These are phyloP conservation scores for Thunnus albacares DNA, from an alignment of 2,797 vertebrate genomes.

Conservation along the genomic window DNA sequence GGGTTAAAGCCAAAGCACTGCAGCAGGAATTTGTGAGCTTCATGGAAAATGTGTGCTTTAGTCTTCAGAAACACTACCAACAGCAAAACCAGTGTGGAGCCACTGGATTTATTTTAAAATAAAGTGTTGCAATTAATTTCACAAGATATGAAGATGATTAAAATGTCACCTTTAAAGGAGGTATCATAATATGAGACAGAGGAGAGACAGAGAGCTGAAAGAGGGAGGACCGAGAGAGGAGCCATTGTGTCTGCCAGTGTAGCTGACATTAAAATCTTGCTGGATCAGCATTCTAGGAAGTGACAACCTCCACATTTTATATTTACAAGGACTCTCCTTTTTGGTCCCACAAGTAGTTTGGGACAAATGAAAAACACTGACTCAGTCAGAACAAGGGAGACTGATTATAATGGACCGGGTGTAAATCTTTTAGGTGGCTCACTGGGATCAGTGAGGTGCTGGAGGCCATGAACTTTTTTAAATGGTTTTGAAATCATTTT, in stretches of 20 bases:
- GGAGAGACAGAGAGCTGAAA: neutral
- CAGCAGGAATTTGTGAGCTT: conserved; percentile 17
- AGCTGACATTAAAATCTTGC: conserved; percentile 62
- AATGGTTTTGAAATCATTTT: neutral
- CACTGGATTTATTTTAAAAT: neutral
- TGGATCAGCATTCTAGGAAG: conserved; percentile 57
- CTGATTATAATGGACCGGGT: neutral
- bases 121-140: no score
- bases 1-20: neutral
- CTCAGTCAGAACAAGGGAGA: conserved; percentile 19
- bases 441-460: conserved; percentile 7
- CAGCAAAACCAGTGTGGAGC: conserved; percentile 1
- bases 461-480: neutral
- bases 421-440: conserved; percentile 26
- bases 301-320: conserved; percentile 55
- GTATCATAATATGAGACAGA: neutral
- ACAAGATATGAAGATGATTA: neutral
- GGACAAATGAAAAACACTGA: conserved; percentile 36
- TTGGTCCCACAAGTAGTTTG: conserved; percentile 8
- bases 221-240: conserved; percentile 8
- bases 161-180: conserved; percentile 13
- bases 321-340: conserved; percentile 49
- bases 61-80: neutral
- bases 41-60: conserved; percentile 15
- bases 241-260: conserved; percentile 19